Base-by-base conservation (phyloP, 2,113 vertebrate species). In the Silurus asotus region DNA sequence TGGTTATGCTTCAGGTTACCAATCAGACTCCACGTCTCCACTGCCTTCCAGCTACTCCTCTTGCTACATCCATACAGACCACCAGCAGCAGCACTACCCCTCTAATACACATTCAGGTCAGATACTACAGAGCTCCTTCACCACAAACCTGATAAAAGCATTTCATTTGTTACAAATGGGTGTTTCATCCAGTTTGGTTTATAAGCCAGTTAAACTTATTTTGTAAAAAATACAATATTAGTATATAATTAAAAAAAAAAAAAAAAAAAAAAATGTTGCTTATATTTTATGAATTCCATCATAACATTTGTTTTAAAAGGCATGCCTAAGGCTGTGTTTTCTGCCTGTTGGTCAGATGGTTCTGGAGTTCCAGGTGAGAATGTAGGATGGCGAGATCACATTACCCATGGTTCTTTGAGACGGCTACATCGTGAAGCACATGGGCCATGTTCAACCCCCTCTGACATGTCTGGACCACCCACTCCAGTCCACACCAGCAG, bases 401-500 rank as follows among this genome's bases (percentile, higher is more conserved):
- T 93, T 8, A 92, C 94, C 86, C 95, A 95, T 0, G 92, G 93
- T 53, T 94, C 95, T 37, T 92, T 95, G 70, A 95, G 93, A 76
- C 93, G 91, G 75, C 89, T 92, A 70, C 93, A 95, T 67, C 93
- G 90, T 88, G 94, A 96, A 53, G 87, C 84, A 45, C 93, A 91
- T 2, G 92, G 89, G n/a, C 75, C 91, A 1, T 95, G 92, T 84
- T 94, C 93, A 67, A 93, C 94, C 1, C 91, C 95, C 1, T 95
- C 95, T 0, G 95, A 96, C 82, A 88, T 94, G 84, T 95, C 96
- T 3, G 95, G 93, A 67, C 93, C 95, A 0, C 89, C 96, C 77
- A 95, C 94, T 0, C 96, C 96, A 0, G 93, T 96, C 70, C 96
- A 96, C 89, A 96, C 95, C 89, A 96, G 96, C 93, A 97, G 96